Conservation (phyloP, 2,113 vertebrate genomes). For the Coracopsis vasa region DNA sequence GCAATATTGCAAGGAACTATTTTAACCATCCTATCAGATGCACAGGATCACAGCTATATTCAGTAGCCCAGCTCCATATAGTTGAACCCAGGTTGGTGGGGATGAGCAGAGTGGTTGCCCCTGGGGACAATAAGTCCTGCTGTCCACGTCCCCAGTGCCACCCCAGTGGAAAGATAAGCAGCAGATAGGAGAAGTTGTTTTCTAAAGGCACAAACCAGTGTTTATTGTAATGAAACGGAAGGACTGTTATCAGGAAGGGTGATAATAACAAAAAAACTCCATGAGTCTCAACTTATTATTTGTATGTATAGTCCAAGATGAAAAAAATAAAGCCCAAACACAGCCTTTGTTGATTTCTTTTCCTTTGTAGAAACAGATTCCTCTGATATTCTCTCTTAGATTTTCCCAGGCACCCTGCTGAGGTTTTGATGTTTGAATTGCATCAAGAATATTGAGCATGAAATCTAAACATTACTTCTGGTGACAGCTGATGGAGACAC, state of each 20-base stretch:
- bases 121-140: not conserved
- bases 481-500: slow-evolving; percentile 53
- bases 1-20: rapidly evolving
- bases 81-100: not conserved
- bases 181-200: slow-evolving; percentile 38
- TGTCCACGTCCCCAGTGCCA: rapidly evolving
- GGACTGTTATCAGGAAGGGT: slow-evolving; percentile 44
- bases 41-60: not conserved
- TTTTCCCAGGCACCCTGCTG: slow-evolving; percentile 65
- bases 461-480: slow-evolving; percentile 66
- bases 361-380: slow-evolving; percentile 42
- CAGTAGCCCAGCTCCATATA: not conserved
- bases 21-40: not conserved
- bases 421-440: slow-evolving; percentile 69
- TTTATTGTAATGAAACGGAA: slow-evolving; percentile 58
- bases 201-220: slow-evolving; percentile 59
- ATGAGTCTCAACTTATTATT: slow-evolving; percentile 36
- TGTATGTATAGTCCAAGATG: slow-evolving; percentile 14
- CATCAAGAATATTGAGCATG: slow-evolving; percentile 72
- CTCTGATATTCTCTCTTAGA: slow-evolving; percentile 50
- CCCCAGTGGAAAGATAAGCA: not conserved
- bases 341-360: slow-evolving; percentile 36
- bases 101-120: not conserved
- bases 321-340: not conserved
- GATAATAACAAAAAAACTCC: not conserved